Percentiles rank a stretch among this genome's conserved stretches.
phyloP scores from a whole-genome alignment of 2,888 invertebrate species.

The Ceriagrion tenellum region DNA sequence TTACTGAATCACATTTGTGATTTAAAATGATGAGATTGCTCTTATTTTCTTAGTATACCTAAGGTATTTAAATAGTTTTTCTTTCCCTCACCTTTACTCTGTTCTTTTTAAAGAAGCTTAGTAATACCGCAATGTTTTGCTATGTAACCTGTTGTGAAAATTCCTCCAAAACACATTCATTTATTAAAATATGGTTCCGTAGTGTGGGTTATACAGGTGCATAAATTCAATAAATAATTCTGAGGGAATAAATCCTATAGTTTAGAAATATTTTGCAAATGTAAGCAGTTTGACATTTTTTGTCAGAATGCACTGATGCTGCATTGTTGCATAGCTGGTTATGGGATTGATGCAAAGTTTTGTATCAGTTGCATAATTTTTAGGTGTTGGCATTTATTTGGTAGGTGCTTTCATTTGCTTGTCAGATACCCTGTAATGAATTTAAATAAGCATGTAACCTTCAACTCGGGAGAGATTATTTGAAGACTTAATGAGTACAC shows the following conservation, averaged over 20 bases:
- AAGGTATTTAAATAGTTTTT: background rate
- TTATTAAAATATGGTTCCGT: no score
- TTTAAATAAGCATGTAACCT: background rate
- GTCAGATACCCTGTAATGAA: background rate
- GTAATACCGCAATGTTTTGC: no score
- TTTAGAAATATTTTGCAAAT: background rate
- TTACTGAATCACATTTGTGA: background rate
- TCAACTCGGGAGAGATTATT: background rate
- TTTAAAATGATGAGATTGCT: background rate
- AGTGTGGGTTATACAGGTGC: no score
- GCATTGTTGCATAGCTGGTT: background rate
- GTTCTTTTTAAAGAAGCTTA: no score
- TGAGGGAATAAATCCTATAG: no score
- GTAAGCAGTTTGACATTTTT: no score
- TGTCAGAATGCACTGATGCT: background rate
- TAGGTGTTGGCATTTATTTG: no score
- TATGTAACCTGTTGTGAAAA: no score
- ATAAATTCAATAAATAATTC: no score
- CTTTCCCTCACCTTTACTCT: background rate
- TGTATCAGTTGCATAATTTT: no score
- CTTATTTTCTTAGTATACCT: background rate
- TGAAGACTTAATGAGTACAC: background rate
- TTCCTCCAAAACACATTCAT: no score
- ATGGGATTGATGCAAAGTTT: background rate
- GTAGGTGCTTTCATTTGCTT: background rate